Percentiles rank a stretch among this genome's conserved stretches.
Conservation (phyloP, 2,888 invertebrate species). For the Machimus atricapillus region DNA sequence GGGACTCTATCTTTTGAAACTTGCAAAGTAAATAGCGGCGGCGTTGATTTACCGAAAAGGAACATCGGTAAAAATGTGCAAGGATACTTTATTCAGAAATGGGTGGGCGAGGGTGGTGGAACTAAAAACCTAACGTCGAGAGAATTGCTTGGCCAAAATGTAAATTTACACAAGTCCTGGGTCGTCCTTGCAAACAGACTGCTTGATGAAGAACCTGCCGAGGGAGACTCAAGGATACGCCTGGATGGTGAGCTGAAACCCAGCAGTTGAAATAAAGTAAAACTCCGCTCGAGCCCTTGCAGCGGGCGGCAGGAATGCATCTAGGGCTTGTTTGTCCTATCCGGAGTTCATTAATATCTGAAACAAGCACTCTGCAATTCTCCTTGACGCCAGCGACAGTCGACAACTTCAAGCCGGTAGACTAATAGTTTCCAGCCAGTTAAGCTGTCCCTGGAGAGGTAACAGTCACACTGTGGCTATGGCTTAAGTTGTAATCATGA, state of each 20-base stretch:
- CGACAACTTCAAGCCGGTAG: background rate
- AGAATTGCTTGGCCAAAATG: conserved; percentile 40
- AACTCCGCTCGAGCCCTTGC: background rate
- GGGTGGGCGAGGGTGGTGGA: background rate
- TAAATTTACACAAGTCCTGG: conserved; percentile 29
- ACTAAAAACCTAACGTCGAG: background rate
- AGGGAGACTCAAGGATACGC: conserved; percentile 28
- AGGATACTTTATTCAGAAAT: background rate
- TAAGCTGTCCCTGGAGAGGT: background rate
- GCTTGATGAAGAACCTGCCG: conserved; percentile 24
- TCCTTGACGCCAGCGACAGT: background rate
- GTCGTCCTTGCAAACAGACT: conserved; percentile 40
- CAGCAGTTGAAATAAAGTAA: background rate
- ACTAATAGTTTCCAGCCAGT: background rate
- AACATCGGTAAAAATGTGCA: conserved; percentile 32
- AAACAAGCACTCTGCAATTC: background rate
- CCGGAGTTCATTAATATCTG: conserved; percentile 30
- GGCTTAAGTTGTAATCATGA: background rate
- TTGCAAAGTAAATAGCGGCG: conserved; percentile 31
- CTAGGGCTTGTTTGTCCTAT: conserved; percentile 20
- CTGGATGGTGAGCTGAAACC: background rate
- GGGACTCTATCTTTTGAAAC: conserved; percentile 12
- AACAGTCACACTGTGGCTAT: background rate
- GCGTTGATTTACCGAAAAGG: conserved; percentile 39
- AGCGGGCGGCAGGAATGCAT: background rate